Base-by-base conservation (phyloP, 2,113 vertebrate species). In the Callipepla squamata region DNA sequence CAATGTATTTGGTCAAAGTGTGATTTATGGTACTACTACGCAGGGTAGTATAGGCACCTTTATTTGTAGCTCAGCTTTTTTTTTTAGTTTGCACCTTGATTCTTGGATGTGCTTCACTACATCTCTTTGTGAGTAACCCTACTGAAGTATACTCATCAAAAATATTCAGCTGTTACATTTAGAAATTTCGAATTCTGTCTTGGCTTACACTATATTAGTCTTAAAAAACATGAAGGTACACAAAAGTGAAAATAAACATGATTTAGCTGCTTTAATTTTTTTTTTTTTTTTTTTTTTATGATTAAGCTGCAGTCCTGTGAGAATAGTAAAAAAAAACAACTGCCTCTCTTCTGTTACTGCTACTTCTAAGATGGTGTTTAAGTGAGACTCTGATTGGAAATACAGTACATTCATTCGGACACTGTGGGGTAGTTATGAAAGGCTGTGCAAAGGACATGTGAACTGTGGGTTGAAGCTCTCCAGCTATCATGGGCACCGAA, bases 11-110 rank as follows among this genome's bases (percentile, higher is more conserved):
- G 28, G 57, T 74, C 61, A 61, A 62, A 87, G 86, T 28, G 81
- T 92, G 91, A 96, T 97, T 96, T 94, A 94, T 97, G 68, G 40
- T 3, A 25, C 78, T 48, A 73, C 22, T 75, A 11, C 12, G 50
- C 13, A 61, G 8, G 11, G 4, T 26, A 63, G 28, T 17, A 81
- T 51, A 90, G 53, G 21, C 21, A 53, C 19, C 66, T 75, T 87
- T 30, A 18, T 57, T 80, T 88, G 53, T 80, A 72, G 5, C 6
- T 40, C 3, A 21, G 20, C 2, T 82, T 89, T 59, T 10, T 48
- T 94, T 89, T 95, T 75, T 32, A 15, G 14, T 53, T 53, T 53
- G 51, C 22, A 62, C 19, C 25, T 34, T 16, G 28, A 72, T 15
- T 32, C 5, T 80, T 77, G 32, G 40, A 40, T 42, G 13, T 36